Conservation (phyloP, 2,797 vertebrate genomes). For the Trachops cirrhosus region DNA sequence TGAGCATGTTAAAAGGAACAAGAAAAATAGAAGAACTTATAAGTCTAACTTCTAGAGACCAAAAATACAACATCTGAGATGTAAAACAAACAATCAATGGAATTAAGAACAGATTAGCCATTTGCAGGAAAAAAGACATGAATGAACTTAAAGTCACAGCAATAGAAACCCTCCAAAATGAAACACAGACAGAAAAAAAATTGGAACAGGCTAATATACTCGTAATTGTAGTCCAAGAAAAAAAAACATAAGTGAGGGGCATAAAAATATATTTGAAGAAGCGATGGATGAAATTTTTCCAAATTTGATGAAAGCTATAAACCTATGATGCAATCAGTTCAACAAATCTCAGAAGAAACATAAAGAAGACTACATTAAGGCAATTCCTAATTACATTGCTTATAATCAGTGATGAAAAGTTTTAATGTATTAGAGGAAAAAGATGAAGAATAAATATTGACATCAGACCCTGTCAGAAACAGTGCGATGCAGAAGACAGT, state of each 20-base stretch:
- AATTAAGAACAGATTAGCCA: background rate
- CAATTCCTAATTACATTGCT: background rate
- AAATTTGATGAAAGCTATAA: conserved; percentile 20
- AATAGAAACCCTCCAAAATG: background rate
- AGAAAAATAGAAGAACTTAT: background rate
- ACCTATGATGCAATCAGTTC: background rate
- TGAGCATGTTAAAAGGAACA: background rate
- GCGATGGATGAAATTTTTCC: background rate
- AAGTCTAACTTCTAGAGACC: background rate
- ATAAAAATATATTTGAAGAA: conserved; percentile 28
- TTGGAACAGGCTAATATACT: background rate
- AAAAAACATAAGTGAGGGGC: background rate
- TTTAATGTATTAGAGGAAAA: background rate
- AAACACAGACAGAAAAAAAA: background rate
- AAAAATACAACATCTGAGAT: background rate
- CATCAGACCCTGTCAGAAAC: background rate
- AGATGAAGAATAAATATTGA: background rate
- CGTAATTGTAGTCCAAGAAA: background rate
- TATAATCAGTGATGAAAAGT: background rate
- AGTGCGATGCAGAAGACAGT: background rate
- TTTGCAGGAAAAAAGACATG: background rate
- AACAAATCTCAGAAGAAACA: conserved; percentile 2
- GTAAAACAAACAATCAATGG: background rate
- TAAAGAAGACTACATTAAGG: background rate
- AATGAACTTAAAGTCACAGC: background rate